These are phyloP conservation scores for Oryctes rhinoceros DNA, from an alignment of 1,140 invertebrate genomes.

Conservation along the genomic window DNA sequence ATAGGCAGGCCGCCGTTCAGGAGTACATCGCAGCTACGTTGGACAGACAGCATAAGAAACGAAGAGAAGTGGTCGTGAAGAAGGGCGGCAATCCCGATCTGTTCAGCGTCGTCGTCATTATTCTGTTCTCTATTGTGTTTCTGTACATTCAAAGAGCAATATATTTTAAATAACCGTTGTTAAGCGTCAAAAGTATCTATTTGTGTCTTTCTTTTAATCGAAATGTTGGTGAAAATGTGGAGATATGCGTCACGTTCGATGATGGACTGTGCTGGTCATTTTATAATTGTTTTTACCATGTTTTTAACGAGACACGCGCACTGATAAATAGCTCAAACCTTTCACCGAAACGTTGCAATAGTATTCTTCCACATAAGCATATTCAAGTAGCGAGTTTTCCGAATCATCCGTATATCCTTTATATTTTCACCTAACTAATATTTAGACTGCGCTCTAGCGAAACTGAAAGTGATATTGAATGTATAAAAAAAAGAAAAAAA, in stretches of 20 bases:
- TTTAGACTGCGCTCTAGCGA: background rate
- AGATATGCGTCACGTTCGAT: background rate
- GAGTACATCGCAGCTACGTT: conserved; percentile 45
- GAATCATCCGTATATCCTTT: conserved; percentile 13
- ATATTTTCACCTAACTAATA: conserved; percentile 23
- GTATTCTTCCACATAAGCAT: too few species aligned
- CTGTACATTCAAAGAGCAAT: conserved; percentile 49
- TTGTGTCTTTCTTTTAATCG: conserved; percentile 40
- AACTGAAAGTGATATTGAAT: conserved; percentile 35
- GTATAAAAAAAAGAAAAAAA: conserved; percentile 3
- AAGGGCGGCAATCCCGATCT: conserved; percentile 35
- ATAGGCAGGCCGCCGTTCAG: conserved; percentile 41
- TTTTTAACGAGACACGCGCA: background rate
- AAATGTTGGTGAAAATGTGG: background rate
- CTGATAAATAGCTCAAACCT: too few species aligned
- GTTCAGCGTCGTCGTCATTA: conserved; percentile 45
- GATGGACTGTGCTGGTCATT: background rate
- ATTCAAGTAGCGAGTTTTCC: too few species aligned
- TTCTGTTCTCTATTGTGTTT: conserved; percentile 48
- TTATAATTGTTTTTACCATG: background rate
- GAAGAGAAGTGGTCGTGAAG: background rate
- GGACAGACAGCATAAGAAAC: conserved; percentile 20
- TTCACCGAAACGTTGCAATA: too few species aligned
- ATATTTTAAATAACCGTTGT: conserved; percentile 48
- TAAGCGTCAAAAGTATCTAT: background rate